Conservation (phyloP, 2,888 invertebrate species). For the Rosalia funebris region DNA sequence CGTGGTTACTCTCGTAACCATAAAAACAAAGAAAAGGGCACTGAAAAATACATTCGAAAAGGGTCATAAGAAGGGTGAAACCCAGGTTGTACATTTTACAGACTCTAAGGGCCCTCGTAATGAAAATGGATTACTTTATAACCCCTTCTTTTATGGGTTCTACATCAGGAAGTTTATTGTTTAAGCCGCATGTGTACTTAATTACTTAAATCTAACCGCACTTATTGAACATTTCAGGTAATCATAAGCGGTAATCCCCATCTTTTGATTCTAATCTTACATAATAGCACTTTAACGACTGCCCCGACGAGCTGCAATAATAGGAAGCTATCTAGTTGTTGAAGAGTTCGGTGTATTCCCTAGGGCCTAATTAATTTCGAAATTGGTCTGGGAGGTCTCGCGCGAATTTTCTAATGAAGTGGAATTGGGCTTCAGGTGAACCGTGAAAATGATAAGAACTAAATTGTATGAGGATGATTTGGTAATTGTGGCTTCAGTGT, state of each 20-base stretch:
- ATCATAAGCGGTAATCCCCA: constrained; percentile 5
- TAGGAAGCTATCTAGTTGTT: background rate
- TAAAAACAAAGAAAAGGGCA: too few species aligned
- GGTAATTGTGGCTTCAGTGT: too few species aligned
- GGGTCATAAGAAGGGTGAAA: too few species aligned
- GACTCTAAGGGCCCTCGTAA: background rate
- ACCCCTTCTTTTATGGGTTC: background rate
- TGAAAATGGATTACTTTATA: background rate
- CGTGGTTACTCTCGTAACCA: too few species aligned
- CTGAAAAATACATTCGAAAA: too few species aligned
- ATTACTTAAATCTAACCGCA: background rate
- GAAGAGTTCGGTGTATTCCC: constrained; percentile 9
- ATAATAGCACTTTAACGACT: constrained; percentile 12
- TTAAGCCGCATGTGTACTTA: background rate
- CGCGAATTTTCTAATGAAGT: background rate
- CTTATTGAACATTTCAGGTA: constrained; percentile 2
- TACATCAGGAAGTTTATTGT: background rate
- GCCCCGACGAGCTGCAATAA: background rate
- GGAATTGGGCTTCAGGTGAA: background rate
- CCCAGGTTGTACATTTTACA: background rate
- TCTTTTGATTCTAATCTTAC: constrained; percentile 10
- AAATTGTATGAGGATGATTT: background rate
- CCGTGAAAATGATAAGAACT: constrained; percentile 1
- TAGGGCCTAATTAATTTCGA: constrained; percentile 8
- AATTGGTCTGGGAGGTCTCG: background rate